phyloP scores from a whole-genome alignment of 2,797 vertebrate genomes.

The Brotula barbata region DNA sequence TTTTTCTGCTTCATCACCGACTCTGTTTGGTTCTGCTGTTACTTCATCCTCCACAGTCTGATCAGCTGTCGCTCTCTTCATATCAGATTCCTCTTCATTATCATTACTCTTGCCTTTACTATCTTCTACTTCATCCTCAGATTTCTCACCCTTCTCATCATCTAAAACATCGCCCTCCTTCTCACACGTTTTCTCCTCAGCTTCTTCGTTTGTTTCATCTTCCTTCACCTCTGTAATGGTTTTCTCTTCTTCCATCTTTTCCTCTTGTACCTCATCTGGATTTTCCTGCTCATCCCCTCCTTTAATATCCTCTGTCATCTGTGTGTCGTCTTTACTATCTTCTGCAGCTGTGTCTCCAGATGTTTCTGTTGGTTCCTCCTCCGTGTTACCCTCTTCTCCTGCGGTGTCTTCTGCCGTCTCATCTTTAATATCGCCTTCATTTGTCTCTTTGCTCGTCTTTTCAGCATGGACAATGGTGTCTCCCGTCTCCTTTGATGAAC shows the following conservation, averaged over 20 bases:
- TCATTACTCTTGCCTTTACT: constrained; percentile 16
- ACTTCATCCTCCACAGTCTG: constrained; percentile 26
- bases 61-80: constrained; percentile 10
- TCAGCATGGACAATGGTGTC: constrained; percentile 40
- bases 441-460: constrained; percentile 32
- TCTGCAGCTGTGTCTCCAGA: constrained; percentile 5
- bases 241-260: constrained; percentile 16
- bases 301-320: constrained; percentile 21
- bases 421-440: constrained; percentile 16
- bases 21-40: neutral
- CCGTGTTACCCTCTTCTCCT: constrained; percentile 22
- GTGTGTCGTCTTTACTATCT: constrained; percentile 20
- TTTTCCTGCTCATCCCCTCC: constrained; percentile 30
- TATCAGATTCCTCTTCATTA: constrained; percentile 14
- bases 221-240: constrained; percentile 12
- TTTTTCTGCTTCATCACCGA: no score
- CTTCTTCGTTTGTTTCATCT: constrained; percentile 31
- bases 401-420: no score
- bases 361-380: constrained; percentile 25
- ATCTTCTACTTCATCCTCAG: constrained; percentile 18
- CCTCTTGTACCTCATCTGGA: constrained; percentile 24
- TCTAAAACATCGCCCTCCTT: constrained; percentile 16
- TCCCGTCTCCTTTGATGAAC: constrained; percentile 38
- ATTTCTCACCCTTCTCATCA: constrained; percentile 31
- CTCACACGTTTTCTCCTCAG: constrained; percentile 11